These are phyloP conservation scores for Harmothoe impar DNA, from an alignment of 2,888 invertebrate genomes.

Conservation along the genomic window DNA sequence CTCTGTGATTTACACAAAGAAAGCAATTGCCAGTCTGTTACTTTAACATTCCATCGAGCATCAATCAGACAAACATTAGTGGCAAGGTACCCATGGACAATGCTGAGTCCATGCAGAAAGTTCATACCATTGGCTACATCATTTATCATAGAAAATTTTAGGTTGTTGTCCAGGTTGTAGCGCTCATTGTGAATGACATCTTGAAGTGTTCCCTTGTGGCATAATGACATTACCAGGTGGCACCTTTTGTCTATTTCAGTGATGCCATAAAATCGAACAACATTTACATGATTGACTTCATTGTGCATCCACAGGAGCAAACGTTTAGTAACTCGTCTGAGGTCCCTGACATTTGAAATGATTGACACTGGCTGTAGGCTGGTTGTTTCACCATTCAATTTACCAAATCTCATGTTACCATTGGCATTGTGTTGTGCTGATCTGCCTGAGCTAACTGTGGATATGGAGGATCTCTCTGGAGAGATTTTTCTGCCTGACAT, in stretches of 20 bases:
- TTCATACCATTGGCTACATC: slow-evolving; percentile 74
- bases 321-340: slow-evolving; percentile 69
- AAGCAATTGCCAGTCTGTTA: slow-evolving; percentile 77
- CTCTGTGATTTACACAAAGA: not conserved
- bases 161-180: slow-evolving; percentile 75
- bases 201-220: slow-evolving; percentile 75
- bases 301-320: slow-evolving; percentile 76
- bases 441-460: not conserved
- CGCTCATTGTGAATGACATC: slow-evolving; percentile 77
- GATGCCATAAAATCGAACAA: slow-evolving; percentile 78
- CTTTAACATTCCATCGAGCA: slow-evolving; percentile 78
- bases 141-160: slow-evolving; percentile 76
- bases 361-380: not conserved
- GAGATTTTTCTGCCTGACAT: not conserved
- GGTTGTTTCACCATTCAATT: not conserved
- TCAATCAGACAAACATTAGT: slow-evolving; percentile 78
- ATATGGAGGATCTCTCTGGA: not conserved
- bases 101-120: slow-evolving; percentile 76
- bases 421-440: not conserved
- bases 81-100: slow-evolving; percentile 79
- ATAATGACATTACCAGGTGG: slow-evolving; percentile 75
- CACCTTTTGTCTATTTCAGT: slow-evolving; percentile 72
- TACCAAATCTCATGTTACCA: not conserved
- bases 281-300: slow-evolving; percentile 74
- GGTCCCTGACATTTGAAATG: not conserved